Conservation (phyloP, 2,797 vertebrate genomes). For the Octomys mimax region DNA sequence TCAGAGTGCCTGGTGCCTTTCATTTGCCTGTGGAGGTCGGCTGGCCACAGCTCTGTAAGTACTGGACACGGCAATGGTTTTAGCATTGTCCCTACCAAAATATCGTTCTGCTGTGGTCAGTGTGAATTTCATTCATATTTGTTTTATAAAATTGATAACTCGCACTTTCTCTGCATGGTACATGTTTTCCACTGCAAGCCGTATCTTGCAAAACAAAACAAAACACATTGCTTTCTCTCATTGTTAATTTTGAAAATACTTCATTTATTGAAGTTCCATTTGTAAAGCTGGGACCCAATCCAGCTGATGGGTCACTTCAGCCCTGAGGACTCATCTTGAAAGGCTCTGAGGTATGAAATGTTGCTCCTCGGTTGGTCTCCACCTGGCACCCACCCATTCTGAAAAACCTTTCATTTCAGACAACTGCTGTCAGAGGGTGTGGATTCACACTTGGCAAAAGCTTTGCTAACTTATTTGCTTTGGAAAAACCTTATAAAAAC, state of each 20-base stretch:
- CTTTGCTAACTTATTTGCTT: slow-evolving; percentile 60
- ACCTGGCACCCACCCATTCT: background rate
- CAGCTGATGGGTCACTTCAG: slow-evolving; percentile 8
- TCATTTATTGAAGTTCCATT: slow-evolving; percentile 9
- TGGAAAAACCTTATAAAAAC: slow-evolving; percentile 62
- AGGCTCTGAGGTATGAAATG: slow-evolving; percentile 5
- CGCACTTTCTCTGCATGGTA: background rate
- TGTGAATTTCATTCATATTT: background rate
- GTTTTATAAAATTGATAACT: background rate
- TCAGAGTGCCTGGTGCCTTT: background rate
- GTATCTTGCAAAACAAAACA: background rate
- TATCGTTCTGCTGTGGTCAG: accelerated
- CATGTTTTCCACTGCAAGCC: slow-evolving; percentile 5
- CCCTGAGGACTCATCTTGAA: background rate
- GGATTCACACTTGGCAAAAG: slow-evolving; percentile 24
- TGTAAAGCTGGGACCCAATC: background rate
- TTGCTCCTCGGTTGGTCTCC: background rate
- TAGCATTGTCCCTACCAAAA: background rate
- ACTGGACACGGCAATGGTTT: accelerated
- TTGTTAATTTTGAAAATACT: slow-evolving; percentile 36
- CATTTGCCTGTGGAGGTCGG: background rate
- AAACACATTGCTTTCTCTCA: background rate
- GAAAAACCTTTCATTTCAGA: slow-evolving; percentile 57
- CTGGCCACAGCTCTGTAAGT: no score
- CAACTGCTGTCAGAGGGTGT: background rate